Percentiles rank a stretch among this genome's conserved stretches.
phyloP scores from a whole-genome alignment of 1,140 invertebrate species.

The Drosophila saltans region DNA sequence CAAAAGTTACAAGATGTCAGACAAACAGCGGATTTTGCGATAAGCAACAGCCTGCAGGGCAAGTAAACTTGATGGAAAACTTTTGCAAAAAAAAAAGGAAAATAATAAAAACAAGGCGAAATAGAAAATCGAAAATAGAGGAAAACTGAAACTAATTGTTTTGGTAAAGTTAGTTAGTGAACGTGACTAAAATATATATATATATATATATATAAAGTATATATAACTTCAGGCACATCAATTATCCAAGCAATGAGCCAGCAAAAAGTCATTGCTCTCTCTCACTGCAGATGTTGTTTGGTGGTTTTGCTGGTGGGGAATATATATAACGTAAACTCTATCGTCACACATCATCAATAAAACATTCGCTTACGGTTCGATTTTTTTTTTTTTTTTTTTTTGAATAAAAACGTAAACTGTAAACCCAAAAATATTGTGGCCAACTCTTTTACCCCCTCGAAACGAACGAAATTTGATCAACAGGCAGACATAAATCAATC shows the following conservation, averaged over 20 bases:
- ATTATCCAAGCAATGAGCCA: constrained; percentile 68
- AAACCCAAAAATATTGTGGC: constrained; percentile 53
- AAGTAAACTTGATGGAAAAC: constrained; percentile 43
- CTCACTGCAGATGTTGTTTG: not conserved
- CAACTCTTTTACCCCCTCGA: constrained; percentile 29
- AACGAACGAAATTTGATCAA: constrained; percentile 12
- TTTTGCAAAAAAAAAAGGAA: constrained; percentile 22
- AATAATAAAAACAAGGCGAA: constrained; percentile 18
- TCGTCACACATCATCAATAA: constrained; percentile 78
- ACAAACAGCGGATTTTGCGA: constrained; percentile 40
- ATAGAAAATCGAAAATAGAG: constrained; percentile 14
- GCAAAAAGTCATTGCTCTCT: constrained; percentile 50
- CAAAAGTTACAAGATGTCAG: constrained; percentile 7
- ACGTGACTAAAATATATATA: constrained; percentile 68
- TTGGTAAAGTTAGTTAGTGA: constrained; percentile 66
- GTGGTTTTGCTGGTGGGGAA: constrained; percentile 1
- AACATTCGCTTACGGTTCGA: constrained; percentile 43
- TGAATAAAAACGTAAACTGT: constrained; percentile 51
- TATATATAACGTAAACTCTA: constrained; percentile 9
- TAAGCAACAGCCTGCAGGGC: constrained; percentile 47
- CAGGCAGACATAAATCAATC: constrained; percentile 69
- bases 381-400: not conserved
- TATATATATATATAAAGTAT: no score
- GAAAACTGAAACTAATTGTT: constrained; percentile 69
- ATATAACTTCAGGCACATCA: constrained; percentile 51